phyloP scores from a whole-genome alignment of 2,797 vertebrate genomes.

The Cottoperca gobio region DNA sequence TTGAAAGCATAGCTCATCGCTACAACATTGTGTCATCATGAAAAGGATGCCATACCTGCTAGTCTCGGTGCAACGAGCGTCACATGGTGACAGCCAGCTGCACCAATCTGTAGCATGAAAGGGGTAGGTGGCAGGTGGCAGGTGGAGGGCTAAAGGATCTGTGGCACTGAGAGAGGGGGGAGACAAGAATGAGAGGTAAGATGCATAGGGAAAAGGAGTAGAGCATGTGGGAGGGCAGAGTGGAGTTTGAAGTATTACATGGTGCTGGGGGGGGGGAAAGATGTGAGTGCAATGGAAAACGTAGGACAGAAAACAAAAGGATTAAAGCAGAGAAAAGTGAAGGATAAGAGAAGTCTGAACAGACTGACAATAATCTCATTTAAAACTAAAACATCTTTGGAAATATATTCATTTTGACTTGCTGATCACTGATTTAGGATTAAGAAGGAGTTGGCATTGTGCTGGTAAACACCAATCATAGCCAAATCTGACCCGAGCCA shows the following conservation, averaged over 20 bases:
- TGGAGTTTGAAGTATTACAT: slow-evolving; percentile 42
- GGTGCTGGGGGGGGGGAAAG: not conserved
- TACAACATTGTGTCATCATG: slow-evolving; percentile 74
- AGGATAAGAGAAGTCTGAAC: slow-evolving; percentile 12
- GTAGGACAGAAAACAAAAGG: not conserved
- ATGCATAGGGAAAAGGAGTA: slow-evolving; percentile 28
- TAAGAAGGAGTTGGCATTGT: slow-evolving; percentile 32
- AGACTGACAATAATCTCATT: slow-evolving; percentile 25
- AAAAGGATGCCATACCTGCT: slow-evolving; percentile 72
- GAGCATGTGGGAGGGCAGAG: slow-evolving; percentile 41
- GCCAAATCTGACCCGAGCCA: slow-evolving; percentile 31
- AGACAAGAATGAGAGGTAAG: slow-evolving; percentile 25
- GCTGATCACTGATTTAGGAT: slow-evolving; percentile 32
- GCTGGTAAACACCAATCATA: slow-evolving; percentile 38
- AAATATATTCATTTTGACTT: slow-evolving; percentile 30
- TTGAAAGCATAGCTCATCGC: slow-evolving; percentile 73
- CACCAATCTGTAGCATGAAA: slow-evolving; percentile 66
- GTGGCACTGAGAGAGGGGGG: slow-evolving; percentile 29
- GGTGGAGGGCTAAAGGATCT: slow-evolving; percentile 64
- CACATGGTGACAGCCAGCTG: slow-evolving; percentile 70
- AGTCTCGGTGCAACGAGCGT: slow-evolving; percentile 62
- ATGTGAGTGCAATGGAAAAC: slow-evolving; percentile 8
- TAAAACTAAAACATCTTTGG: slow-evolving; percentile 20
- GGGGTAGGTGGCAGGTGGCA: slow-evolving; percentile 57
- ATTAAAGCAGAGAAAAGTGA: slow-evolving; percentile 17